These are phyloP conservation scores for Tricholaema leucomelas DNA, from an alignment of 2,113 vertebrate genomes.

Conservation along the genomic window DNA sequence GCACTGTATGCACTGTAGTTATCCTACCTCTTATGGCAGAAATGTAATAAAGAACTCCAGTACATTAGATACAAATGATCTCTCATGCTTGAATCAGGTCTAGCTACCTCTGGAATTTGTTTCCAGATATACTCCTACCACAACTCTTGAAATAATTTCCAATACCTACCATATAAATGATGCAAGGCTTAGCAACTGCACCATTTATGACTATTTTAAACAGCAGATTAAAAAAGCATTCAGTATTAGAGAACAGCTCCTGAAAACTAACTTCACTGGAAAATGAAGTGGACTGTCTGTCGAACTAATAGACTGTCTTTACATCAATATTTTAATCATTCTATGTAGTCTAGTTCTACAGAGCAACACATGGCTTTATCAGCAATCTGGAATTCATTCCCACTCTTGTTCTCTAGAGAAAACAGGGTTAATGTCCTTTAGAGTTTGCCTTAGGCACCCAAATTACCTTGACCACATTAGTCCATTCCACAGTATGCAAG, in stretches of 20 bases:
- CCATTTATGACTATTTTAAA: neutral
- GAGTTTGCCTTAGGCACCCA: neutral
- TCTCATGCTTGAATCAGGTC: neutral
- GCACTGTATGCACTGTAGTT: neutral
- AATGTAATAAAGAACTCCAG: conserved; percentile 4
- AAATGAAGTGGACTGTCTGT: neutral
- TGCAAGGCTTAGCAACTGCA: neutral
- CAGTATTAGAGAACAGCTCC: neutral
- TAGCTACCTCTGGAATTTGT: neutral
- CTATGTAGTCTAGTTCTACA: neutral
- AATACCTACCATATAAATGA: neutral
- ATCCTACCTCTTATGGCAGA: neutral
- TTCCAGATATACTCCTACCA: neutral
- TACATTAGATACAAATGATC: neutral
- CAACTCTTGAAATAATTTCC: neutral
- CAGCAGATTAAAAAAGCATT: neutral
- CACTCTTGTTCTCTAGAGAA: neutral
- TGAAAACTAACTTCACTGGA: neutral
- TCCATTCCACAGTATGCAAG: neutral
- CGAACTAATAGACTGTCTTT: neutral
- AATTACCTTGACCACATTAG: neutral
- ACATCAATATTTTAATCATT: conserved; percentile 16
- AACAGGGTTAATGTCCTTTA: neutral
- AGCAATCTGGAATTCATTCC: neutral
- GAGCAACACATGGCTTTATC: neutral